A percentile compares a stretch with the other conserved stretches of the same genome.
phyloP scores from a whole-genome alignment of 2,113 vertebrate species.

The Asarcornis scutulata region DNA sequence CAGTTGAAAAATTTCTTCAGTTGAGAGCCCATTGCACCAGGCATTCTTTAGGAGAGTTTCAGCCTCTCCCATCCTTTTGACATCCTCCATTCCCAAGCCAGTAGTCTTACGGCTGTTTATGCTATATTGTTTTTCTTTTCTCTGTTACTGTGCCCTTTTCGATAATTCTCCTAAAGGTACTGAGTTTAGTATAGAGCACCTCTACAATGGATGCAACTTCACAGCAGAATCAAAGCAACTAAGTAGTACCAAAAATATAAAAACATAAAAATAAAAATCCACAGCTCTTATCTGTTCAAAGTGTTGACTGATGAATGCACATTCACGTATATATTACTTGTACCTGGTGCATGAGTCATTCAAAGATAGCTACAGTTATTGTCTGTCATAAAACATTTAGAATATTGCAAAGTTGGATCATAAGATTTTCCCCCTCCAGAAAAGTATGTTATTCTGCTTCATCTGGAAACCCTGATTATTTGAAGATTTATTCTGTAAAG shows the following conservation, averaged over 20 bases:
- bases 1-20: background rate
- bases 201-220: background rate
- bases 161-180: background rate
- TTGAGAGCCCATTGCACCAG: background rate
- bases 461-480: background rate
- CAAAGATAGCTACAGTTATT: background rate
- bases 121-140: background rate
- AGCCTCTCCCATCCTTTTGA: background rate
- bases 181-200: background rate
- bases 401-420: conserved; percentile 13
- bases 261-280: background rate
- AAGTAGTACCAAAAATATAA: background rate
- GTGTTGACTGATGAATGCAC: background rate
- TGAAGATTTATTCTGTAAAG: conserved; percentile 14
- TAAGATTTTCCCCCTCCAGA: background rate
- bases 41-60: background rate
- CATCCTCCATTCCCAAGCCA: background rate
- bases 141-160: background rate
- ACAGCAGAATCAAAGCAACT: background rate
- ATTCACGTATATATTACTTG: background rate
- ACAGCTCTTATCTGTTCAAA: background rate
- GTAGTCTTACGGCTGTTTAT: background rate
- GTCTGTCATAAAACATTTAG: conserved; percentile 29
- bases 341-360: background rate
- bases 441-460: background rate